Evolutionary conservation across 1,140 invertebrate species (phyloP).

Genomic region (Nasonia giraulti): DNA sequence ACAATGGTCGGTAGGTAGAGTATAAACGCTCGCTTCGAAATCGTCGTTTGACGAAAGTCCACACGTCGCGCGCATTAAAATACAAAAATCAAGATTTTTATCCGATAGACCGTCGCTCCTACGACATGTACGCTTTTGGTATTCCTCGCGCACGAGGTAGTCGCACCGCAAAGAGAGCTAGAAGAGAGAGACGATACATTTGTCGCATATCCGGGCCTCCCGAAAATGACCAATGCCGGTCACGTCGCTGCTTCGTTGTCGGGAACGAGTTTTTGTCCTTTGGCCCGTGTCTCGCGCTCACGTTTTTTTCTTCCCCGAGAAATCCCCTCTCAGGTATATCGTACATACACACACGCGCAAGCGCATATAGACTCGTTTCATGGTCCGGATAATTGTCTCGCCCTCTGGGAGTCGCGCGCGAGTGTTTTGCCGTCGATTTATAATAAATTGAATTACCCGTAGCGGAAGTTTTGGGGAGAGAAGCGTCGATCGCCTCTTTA

Average conservation of each 20-base stretch:
- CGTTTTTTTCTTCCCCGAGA: conserved; percentile 42
- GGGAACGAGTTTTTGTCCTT: conserved; percentile 62
- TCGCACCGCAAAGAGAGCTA: conserved; percentile 47
- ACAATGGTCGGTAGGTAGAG: not conserved
- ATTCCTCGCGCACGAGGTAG: conserved; percentile 52
- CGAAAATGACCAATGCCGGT: conserved; percentile 59
- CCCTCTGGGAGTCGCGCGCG: conserved; percentile 19
- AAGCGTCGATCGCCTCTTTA: not conserved
- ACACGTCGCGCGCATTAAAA: not conserved
- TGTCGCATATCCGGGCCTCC: conserved; percentile 57
- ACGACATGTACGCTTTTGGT: conserved; percentile 37
- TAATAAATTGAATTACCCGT: conserved; percentile 30
- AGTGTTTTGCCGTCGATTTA: conserved; percentile 11
- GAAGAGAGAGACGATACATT: conserved; percentile 52
- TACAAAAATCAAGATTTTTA: conserved; percentile 45
- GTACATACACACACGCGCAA: not conserved
- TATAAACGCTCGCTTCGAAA: too few species aligned
- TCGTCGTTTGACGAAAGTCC: too few species aligned
- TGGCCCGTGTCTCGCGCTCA: conserved; percentile 36
- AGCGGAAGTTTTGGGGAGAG: not conserved
- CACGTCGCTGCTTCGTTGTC: conserved; percentile 60
- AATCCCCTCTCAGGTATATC: not conserved
- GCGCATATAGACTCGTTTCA: not conserved
- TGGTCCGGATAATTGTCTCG: conserved; percentile 32
- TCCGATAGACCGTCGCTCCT: not conserved